phyloP scores from a whole-genome alignment of 2,888 invertebrate species.

The Drosophila putrida region DNA sequence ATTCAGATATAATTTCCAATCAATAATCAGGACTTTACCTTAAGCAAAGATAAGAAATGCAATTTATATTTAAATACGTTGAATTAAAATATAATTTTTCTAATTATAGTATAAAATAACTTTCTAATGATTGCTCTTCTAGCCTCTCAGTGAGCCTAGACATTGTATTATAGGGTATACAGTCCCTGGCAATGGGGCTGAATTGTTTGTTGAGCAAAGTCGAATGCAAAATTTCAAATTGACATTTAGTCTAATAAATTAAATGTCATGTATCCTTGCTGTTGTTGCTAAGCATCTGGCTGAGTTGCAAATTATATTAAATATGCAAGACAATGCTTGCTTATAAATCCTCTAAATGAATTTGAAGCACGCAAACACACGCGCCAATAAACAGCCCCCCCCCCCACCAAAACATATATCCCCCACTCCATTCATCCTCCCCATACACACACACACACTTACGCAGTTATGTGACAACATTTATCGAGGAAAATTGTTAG shows the following conservation, averaged over 20 bases:
- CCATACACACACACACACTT: background rate
- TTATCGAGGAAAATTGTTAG: constrained; percentile 34
- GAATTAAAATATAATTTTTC: no score
- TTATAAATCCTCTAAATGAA: constrained; percentile 81
- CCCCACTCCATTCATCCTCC: constrained; percentile 1
- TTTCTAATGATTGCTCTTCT: background rate
- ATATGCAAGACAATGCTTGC: constrained; percentile 77
- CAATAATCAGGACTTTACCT: no score
- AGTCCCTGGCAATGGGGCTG: constrained; percentile 18
- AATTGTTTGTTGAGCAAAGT: constrained; percentile 55
- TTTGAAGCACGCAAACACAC: constrained; percentile 82
- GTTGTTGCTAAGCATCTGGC: constrained; percentile 35
- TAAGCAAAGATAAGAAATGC: no score
- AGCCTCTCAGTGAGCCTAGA: background rate
- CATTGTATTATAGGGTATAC: constrained; percentile 30
- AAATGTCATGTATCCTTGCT: constrained; percentile 46
- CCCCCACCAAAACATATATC: constrained; percentile 2
- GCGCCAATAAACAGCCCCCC: constrained; percentile 61
- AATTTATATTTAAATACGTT: no score
- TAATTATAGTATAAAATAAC: no score
- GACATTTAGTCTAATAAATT: constrained; percentile 82
- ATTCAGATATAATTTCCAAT: no score
- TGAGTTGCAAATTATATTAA: constrained; percentile 77
- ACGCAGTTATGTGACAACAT: constrained; percentile 31
- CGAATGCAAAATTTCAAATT: constrained; percentile 74